Evolutionary conservation across 37 sponge, comb jelly and placozoan species (phyloP), one percentile per base, ranked within the genome.

Genomic region (Agelas oroides): DNA sequence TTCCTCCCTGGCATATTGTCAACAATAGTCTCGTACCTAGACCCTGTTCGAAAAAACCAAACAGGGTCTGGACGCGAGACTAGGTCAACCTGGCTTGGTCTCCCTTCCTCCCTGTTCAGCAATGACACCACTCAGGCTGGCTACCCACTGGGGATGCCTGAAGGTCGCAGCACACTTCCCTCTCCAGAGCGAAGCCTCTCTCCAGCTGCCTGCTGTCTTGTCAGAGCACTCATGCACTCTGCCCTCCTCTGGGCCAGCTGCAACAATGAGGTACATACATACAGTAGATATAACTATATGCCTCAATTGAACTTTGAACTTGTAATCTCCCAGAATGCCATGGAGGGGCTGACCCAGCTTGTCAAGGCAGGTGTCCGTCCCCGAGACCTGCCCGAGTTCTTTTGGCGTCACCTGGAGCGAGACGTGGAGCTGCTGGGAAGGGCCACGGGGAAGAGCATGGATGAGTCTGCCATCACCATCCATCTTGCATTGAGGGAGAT

Each of bases 361-460:
- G 81, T 84, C 39, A 73, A 78, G 35, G 63, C 73, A n/a, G 56
- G 38, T 28, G 38, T 63, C 23, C 39, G 3, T 31, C 76, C 59
- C 17, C 34, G 80, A 0, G 63, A 74, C 2, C 75, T 87, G 2
- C 76, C 88, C 13, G 76, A 75, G 76, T 94, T 90, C 81, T 90
- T 94, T 81, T 90, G 88, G 87, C 34, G 31, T 17, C 94, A 94
- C 61, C 83, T 94, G 34, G 82, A 84, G 53, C 71, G 62, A 41
- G 94, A 94, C 57, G n/a, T 94, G 24, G 65, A 79, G 12, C 71
- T 57, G 46, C 57, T 94, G 57, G 62, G 56, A 57, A 56, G 18
- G 35, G 69, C 74, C 20, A 68, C 71, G 3, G 85, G 85, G 11
- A 84, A 37, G 40, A 59, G 41, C 54, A 23, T 76, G 35, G 90